Conservation (phyloP, 2,113 vertebrate genomes). For the Naja naja region DNA sequence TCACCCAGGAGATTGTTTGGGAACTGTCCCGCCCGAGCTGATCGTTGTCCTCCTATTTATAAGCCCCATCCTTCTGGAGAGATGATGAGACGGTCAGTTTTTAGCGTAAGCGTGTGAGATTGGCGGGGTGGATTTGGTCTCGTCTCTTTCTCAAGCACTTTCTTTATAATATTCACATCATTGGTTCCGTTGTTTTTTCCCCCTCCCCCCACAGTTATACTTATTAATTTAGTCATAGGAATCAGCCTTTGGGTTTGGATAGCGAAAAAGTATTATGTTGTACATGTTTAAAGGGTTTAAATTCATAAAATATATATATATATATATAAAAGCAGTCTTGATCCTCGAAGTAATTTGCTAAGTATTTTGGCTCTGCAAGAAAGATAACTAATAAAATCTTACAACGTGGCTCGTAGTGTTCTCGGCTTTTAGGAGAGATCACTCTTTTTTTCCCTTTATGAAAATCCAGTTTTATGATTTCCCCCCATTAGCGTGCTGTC, state of each 20-base stretch:
- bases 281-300: slow-evolving; percentile 72
- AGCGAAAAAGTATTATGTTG: slow-evolving; percentile 65
- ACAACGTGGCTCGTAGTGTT: slow-evolving; percentile 21
- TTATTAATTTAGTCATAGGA: slow-evolving; percentile 65
- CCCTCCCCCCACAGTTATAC: slow-evolving; percentile 61
- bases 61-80: slow-evolving; percentile 43
- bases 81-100: slow-evolving; percentile 40
- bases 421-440: not conserved
- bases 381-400: slow-evolving; percentile 76
- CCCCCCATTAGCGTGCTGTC: not conserved
- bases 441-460: not conserved
- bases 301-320: slow-evolving; percentile 51
- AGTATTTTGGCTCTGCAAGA: slow-evolving; percentile 80
- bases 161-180: slow-evolving; percentile 58
- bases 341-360: slow-evolving; percentile 74
- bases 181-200: slow-evolving; percentile 44
- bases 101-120: slow-evolving; percentile 53
- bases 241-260: slow-evolving; percentile 65
- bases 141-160: slow-evolving; percentile 64
- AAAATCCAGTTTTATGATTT: not conserved
- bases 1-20: not conserved
- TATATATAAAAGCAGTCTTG: slow-evolving; percentile 54
- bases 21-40: slow-evolving; percentile 17
- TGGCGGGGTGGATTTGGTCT: not conserved
- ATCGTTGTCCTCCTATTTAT: slow-evolving; percentile 17